Conservation (phyloP, 1,140 invertebrate genomes). For the Ericerus pela region DNA sequence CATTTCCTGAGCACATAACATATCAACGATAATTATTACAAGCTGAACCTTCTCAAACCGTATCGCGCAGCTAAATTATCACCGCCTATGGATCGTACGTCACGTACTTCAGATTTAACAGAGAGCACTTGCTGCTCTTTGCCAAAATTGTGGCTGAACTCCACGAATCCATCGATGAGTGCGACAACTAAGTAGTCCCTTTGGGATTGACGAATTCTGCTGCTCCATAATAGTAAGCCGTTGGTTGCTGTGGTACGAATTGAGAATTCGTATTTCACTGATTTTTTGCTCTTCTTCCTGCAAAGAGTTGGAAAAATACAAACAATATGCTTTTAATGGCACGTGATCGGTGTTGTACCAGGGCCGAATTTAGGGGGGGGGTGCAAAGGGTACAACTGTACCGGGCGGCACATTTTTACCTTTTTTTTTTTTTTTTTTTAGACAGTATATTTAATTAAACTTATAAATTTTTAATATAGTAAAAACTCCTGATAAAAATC, state of each 20-base stretch:
- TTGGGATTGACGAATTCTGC: slow-evolving; percentile 30
- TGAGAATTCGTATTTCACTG: slow-evolving; percentile 53
- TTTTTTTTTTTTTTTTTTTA: too few relatives aligned
- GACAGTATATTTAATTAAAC: too few relatives aligned
- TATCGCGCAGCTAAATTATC: background rate
- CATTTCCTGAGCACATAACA: slow-evolving; percentile 32
- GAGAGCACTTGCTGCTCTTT: slow-evolving; percentile 38
- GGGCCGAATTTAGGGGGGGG: too few relatives aligned
- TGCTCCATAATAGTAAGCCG: slow-evolving; percentile 53
- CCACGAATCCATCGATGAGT: slow-evolving; percentile 42
- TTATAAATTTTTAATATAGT: too few relatives aligned
- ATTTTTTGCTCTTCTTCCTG: slow-evolving; percentile 44
- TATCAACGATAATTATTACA: background rate
- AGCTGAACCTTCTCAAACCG: background rate
- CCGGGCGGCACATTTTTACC: too few relatives aligned
- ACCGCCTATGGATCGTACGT: too few relatives aligned
- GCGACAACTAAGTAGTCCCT: slow-evolving; percentile 44
- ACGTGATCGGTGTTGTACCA: too few relatives aligned
- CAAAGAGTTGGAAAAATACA: slow-evolving; percentile 20
- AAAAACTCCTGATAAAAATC: too few relatives aligned
- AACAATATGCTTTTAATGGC: slow-evolving; percentile 13
- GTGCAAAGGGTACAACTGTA: too few relatives aligned
- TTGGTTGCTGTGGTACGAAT: slow-evolving; percentile 47
- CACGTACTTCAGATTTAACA: slow-evolving; percentile 36
- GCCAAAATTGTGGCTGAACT: slow-evolving; percentile 47